A percentile compares a stretch with the other conserved stretches of the same genome.
Evolutionary conservation across 1,140 invertebrate genomes (phyloP).

Genomic region (Physella acuta): DNA sequence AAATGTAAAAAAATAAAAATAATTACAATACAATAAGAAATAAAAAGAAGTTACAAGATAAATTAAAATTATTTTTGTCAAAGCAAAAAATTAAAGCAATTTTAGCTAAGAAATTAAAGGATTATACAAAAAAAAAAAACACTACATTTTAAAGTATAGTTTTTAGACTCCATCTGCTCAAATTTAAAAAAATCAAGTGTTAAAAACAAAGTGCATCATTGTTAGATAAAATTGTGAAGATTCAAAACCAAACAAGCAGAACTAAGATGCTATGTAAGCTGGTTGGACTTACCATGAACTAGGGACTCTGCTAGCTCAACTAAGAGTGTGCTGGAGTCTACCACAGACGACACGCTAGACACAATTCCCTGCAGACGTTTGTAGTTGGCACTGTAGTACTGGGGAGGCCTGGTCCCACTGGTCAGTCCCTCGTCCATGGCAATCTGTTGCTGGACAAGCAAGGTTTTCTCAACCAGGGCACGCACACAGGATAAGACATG

Average conservation of each 20-base stretch:
- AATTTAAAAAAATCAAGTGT: no score
- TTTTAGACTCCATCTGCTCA: no score
- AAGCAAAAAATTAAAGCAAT: no score
- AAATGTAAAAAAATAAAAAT: no score
- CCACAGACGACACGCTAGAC: neutral
- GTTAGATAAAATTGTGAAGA: no score
- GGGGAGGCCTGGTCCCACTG: neutral
- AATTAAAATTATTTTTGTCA: no score
- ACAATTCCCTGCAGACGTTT: conserved; percentile 12
- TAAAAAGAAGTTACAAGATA: no score
- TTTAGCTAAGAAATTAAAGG: no score
- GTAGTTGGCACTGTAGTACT: conserved; percentile 1
- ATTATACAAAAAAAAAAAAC: no score
- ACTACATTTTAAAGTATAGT: no score
- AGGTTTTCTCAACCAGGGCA: conserved; percentile 1
- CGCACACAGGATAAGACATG: conserved; percentile 8
- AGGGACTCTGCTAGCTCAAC: neutral
- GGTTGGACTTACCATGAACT: neutral
- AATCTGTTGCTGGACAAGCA: neutral
- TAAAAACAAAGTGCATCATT: no score
- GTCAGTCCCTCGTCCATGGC: neutral
- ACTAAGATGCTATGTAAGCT: neutral
- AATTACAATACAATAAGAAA: no score
- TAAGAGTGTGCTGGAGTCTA: conserved; percentile 1
- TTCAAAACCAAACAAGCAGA: neutral